Evolutionary conservation across 2,797 vertebrate genomes (phyloP), one percentile per base, ranked within the genome.

Genomic region (Hippoglossus hippoglossus): DNA sequence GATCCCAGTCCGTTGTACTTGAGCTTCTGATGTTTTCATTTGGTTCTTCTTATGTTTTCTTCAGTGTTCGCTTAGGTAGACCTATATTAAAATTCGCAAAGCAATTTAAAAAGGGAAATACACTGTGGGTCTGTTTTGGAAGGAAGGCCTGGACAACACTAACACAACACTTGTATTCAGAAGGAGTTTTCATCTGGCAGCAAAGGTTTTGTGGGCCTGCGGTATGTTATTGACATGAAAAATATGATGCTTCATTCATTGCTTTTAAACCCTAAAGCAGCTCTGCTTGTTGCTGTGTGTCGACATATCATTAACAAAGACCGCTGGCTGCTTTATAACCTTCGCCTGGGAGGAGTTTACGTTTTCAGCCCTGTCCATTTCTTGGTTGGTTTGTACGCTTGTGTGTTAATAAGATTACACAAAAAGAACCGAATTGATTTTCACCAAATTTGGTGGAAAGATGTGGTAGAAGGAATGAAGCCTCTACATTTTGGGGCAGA

Each of bases 1-100:
- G 1, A 9, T 34, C 11, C 2, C 10, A 55, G 18, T 28, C 7
- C 25, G 69, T 67, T 58, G 39, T 50, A 72, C 75, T 63, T 52
- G 47, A 70, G 53, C 12, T 56, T 24, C 28, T 53, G 6, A 52
- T 56, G 11, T 19, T 39, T 62, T 44, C 39, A 5, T 55, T 52
- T 44, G 3, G 24, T 34, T 49, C 4, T 44, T 3, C 18, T n/a
- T 24, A 39, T 22, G 36, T 44, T 46, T 39, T 44, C n/a, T 47
- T 36, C 41, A 58, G 24, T 6, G 12, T 36, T 55, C 12, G 8
- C 39, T 26, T 13, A 13, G 11, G 5, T 7, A 9, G 22, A 9
- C 1, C 24, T 36, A 0, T 5, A 24, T 16, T 21, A 16, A 10
- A 66, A 70, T 26, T 2, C 26, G 18, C 34, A 60, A 31, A 49